Base-by-base conservation (phyloP, 1,140 invertebrate species). In the Heterodera schachtii region DNA sequence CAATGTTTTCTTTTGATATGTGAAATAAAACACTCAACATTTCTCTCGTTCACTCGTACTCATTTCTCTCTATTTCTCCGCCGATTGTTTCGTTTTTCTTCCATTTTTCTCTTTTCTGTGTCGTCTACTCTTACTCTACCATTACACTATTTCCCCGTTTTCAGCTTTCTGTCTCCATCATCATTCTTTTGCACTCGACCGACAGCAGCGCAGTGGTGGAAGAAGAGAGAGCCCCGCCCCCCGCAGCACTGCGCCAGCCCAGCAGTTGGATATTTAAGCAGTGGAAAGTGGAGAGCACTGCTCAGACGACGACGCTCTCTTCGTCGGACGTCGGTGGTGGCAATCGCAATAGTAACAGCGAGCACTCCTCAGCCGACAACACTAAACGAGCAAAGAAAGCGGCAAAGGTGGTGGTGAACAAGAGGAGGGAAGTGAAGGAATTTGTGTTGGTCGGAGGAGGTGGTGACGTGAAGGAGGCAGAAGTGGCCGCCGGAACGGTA, bases 291-390 rank as follows among this genome's bases (percentile, higher is more conserved):
- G 69, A 46, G 69, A 71, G 44, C 31, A 43, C 43, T 19, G 69
- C 69, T 71, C 69, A 71, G 69, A 71, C 57, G 57, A 64, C 57
- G 57, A 64, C 57, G 78, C 41, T 49, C 44, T 64, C 73, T 79
- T 67, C 67, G 78, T 79, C 78, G 73, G 78, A 71, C 78, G 60
- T 44, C 78, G 78, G 67, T 47, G 74, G 74, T 46, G 69, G 44
- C 31, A 41, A 41, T 43, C 41, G 74, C 74, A 47, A 1, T 46
- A 66, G 74, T 52, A 43, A 66, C 74, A 43, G 52, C 49, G 69
- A 67, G 31, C 21, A 52, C n/a, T 44, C 73, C 73, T 73, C 49
- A 57, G 19, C 16, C 49, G 49, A 49, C 67, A 16, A 9, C 69
- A 71, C 21, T n/a, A n/a, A 41, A 19, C 69, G 31, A 71, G 19